These are phyloP conservation scores for Crematogaster levior DNA, from an alignment of 2,888 invertebrate genomes.

Conservation along the genomic window DNA sequence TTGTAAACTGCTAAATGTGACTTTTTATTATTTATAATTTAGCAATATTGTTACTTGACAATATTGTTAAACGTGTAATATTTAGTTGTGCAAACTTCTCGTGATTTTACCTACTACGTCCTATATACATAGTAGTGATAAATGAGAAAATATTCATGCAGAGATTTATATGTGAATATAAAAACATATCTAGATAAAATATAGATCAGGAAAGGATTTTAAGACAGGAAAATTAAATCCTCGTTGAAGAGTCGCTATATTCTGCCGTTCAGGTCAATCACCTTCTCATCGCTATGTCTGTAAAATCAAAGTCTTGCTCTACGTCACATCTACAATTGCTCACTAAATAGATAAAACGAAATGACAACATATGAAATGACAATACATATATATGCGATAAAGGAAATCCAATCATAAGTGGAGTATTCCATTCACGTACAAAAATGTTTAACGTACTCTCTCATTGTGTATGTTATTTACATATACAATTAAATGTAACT, in stretches of 20 bases:
- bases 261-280: constrained; percentile 83
- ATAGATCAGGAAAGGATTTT: not conserved
- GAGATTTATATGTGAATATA: constrained; percentile 15
- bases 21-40: not conserved
- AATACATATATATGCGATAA: not conserved
- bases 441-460: not conserved
- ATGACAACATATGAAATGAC: not conserved
- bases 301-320: constrained; percentile 81
- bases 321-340: constrained; percentile 60
- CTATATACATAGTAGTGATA: not conserved
- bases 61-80: not conserved
- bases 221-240: constrained; percentile 28
- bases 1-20: not conserved
- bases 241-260: constrained; percentile 72
- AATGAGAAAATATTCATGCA: constrained; percentile 19
- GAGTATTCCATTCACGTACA: not conserved
- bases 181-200: constrained; percentile 9
- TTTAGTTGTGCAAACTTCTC: not conserved
- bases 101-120: constrained; percentile 7
- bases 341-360: constrained; percentile 1
- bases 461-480: not conserved
- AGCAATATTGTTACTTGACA: too few relatives aligned
- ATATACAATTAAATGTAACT: not conserved
- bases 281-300: constrained; percentile 83
- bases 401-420: not conserved